Conservation (phyloP, 2,113 vertebrate species). For the Nycticorax nycticorax region DNA sequence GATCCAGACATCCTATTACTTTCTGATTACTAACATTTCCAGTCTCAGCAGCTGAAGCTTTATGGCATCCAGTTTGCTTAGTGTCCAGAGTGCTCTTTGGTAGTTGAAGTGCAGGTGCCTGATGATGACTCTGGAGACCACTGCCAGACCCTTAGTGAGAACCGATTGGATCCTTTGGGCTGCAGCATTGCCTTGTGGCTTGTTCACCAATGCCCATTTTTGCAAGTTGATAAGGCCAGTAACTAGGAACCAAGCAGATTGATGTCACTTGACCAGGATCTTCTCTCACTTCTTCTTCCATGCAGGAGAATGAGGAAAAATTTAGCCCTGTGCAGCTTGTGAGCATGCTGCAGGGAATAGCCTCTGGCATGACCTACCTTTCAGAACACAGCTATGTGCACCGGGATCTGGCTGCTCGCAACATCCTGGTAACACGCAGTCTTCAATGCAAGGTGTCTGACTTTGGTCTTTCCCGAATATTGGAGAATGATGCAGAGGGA, state of each 20-base stretch:
- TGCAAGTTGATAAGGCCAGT: background rate
- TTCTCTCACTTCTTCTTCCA: background rate
- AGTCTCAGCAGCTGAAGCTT: background rate
- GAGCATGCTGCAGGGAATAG: slow-evolving; percentile 80
- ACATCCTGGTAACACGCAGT: slow-evolving; percentile 76
- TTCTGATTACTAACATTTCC: background rate
- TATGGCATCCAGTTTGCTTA: background rate
- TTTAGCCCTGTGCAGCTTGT: slow-evolving; percentile 77
- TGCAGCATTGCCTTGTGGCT: background rate
- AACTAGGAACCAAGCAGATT: background rate
- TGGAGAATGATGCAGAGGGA: slow-evolving; percentile 74
- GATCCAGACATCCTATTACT: background rate
- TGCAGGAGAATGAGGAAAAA: slow-evolving; percentile 77
- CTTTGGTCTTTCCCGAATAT: slow-evolving; percentile 76
- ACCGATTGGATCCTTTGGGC: background rate
- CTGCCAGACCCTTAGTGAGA: background rate
- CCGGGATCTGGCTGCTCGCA: slow-evolving; percentile 79
- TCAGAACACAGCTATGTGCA: slow-evolving; percentile 79
- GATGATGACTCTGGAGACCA: background rate
- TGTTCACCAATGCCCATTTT: background rate
- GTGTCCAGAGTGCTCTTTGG: background rate
- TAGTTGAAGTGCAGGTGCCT: background rate
- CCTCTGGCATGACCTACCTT: slow-evolving; percentile 82
- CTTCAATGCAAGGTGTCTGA: slow-evolving; percentile 82
- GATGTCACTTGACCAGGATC: background rate